Conservation (phyloP, 1,140 invertebrate species). For the Drosophila setifemur region DNA sequence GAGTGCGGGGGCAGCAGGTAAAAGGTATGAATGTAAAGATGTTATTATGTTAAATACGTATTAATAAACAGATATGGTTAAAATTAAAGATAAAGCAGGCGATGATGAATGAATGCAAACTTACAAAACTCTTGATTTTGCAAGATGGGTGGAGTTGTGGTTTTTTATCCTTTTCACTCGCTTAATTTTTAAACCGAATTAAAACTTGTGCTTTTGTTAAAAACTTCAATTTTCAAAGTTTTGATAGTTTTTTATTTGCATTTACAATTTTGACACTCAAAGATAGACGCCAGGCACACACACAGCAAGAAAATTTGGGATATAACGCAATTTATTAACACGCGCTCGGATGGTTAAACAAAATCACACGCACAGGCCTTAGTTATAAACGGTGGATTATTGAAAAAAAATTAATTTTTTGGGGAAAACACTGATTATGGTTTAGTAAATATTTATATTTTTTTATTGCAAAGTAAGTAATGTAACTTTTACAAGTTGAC, state of each 20-base stretch:
- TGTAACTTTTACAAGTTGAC: too few species aligned
- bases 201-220: conserved; percentile 1
- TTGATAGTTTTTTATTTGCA: conserved; percentile 7
- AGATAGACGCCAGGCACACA: conserved; percentile 13
- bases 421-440: too few species aligned
- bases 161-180: neutral
- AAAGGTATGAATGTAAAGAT: conserved; percentile 36
- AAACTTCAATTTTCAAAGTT: neutral
- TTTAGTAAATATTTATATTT: too few species aligned
- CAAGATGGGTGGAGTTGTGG: too few species aligned
- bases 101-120: conserved; percentile 15
- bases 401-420: too few species aligned
- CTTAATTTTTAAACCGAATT: neutral
- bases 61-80: conserved; percentile 26
- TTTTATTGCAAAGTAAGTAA: too few species aligned
- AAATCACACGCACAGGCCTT: too few species aligned
- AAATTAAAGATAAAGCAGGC: conserved; percentile 18
- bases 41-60: conserved; percentile 39
- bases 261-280: conserved; percentile 25
- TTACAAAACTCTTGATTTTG: conserved; percentile 43
- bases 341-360: too few species aligned
- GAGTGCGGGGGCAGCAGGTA: conserved; percentile 45
- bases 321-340: too few species aligned
- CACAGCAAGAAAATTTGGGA: too few species aligned
- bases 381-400: too few species aligned